A percentile compares a stretch with the other conserved stretches of the same genome.
These are phyloP conservation scores for Orchestes rusci DNA, from an alignment of 2,888 invertebrate genomes.

Conservation along the genomic window DNA sequence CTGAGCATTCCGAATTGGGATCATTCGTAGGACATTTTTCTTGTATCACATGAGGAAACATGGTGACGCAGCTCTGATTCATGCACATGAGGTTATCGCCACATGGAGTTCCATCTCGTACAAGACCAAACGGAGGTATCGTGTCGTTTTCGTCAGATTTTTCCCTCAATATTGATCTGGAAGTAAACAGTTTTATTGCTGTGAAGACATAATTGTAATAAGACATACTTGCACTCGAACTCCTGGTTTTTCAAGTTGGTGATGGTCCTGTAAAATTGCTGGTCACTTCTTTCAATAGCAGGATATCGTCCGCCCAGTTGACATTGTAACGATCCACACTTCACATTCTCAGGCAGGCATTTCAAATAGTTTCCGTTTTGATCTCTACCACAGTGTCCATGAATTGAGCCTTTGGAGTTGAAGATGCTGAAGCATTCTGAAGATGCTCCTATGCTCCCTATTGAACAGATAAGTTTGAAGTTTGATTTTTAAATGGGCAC, in stretches of 20 bases:
- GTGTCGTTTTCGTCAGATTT: constrained; percentile 48
- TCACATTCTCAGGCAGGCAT: constrained; percentile 73
- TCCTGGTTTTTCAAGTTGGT: constrained; percentile 83
- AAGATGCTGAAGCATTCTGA: constrained; percentile 89
- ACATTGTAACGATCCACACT: constrained; percentile 93
- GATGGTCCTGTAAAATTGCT: constrained; percentile 79
- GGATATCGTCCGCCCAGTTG: constrained; percentile 81
- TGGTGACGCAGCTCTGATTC: constrained; percentile 85
- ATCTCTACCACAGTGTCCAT: constrained; percentile 91
- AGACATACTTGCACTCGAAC: constrained; percentile 96
- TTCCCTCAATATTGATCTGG: constrained; percentile 69
- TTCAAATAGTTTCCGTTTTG: constrained; percentile 66
- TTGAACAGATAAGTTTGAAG: constrained; percentile 9
- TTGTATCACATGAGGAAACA: constrained; percentile 77
- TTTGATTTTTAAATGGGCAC: not conserved
- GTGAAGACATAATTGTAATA: not conserved
- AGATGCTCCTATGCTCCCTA: constrained; percentile 69
- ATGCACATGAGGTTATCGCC: constrained; percentile 89
- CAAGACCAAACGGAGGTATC: constrained; percentile 76
- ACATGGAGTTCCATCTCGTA: constrained; percentile 90
- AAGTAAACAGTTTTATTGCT: not conserved
- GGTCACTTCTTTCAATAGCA: constrained; percentile 68
- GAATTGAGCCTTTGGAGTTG: constrained; percentile 91
- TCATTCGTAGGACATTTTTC: constrained; percentile 87
- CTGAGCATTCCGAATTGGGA: constrained; percentile 85